Evolutionary conservation across 1,140 invertebrate species (phyloP).

Genomic region (Rhopalosiphum padi): DNA sequence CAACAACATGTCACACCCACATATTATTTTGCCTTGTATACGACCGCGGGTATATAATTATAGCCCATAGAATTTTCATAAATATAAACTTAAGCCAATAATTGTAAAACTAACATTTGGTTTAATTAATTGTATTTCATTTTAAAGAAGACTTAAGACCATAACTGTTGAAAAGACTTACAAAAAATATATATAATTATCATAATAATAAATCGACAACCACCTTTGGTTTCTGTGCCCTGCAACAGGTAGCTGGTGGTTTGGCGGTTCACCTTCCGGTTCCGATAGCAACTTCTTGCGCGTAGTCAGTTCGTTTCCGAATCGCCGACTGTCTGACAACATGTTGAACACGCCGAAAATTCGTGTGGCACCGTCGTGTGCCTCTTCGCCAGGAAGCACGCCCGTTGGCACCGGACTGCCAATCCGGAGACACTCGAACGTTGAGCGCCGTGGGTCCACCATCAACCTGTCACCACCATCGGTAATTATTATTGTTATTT

Average conservation of each 20-base stretch:
- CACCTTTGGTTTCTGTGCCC: not conserved
- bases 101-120: not conserved
- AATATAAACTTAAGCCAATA: not conserved
- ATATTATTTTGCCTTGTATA: not conserved
- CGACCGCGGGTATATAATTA: too few relatives aligned
- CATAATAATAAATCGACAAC: not conserved
- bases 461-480: slow-evolving; percentile 86
- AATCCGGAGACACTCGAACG: slow-evolving; percentile 85
- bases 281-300: slow-evolving; percentile 87
- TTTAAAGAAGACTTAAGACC: not conserved
- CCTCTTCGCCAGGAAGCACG: slow-evolving; percentile 83
- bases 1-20: not conserved
- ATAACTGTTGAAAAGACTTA: not conserved
- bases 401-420: slow-evolving; percentile 82
- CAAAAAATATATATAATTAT: not conserved
- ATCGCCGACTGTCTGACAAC: slow-evolving; percentile 87
- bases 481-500: slow-evolving; percentile 68
- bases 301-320: slow-evolving; percentile 81
- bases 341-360: slow-evolving; percentile 89
- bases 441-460: slow-evolving; percentile 82
- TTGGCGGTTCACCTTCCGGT: slow-evolving; percentile 74
- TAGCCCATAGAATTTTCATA: not conserved
- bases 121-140: not conserved
- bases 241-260: slow-evolving; percentile 72
- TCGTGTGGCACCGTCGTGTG: slow-evolving; percentile 82